Evolutionary conservation across 2,888 invertebrate genomes (phyloP).

Genomic region (Drosophila borborema): DNA sequence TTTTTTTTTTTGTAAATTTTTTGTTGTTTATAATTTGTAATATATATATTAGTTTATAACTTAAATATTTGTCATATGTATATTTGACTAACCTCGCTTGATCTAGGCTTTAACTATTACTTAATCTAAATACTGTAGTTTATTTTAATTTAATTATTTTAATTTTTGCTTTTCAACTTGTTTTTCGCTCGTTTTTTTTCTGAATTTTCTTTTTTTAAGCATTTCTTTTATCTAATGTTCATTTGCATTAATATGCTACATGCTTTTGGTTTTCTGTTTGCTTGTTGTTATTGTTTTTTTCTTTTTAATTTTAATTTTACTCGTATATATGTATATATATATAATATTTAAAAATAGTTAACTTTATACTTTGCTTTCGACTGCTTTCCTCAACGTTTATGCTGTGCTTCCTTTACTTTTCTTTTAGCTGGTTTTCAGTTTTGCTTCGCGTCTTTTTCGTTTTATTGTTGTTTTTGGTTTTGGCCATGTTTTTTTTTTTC

Average conservation of each 20-base stretch:
- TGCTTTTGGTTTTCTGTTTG: not conserved
- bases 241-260: constrained; percentile 27
- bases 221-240: constrained; percentile 12
- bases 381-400: constrained; percentile 35
- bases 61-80: constrained; percentile 63
- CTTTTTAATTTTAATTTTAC: constrained; percentile 24
- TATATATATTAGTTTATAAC: constrained; percentile 33
- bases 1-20: constrained; percentile 2
- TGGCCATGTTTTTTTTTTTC: constrained; percentile 46
- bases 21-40: too few relatives aligned
- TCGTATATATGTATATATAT: constrained; percentile 41
- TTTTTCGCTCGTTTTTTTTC: not conserved
- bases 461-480: constrained; percentile 24
- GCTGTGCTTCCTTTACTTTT: constrained; percentile 4
- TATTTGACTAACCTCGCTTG: constrained; percentile 55
- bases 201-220: constrained; percentile 21
- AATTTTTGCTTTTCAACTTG: constrained; percentile 4
- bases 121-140: constrained; percentile 48
- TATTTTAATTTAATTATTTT: constrained; percentile 12
- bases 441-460: constrained; percentile 16
- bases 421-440: constrained; percentile 4
- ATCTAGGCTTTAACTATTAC: constrained; percentile 52
- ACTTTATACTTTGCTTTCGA: constrained; percentile 83
- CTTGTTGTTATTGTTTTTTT: not conserved
- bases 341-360: constrained; percentile 83